Base-by-base conservation (phyloP, 1,140 invertebrate genomes). In the Thaumatotibia leucotreta region DNA sequence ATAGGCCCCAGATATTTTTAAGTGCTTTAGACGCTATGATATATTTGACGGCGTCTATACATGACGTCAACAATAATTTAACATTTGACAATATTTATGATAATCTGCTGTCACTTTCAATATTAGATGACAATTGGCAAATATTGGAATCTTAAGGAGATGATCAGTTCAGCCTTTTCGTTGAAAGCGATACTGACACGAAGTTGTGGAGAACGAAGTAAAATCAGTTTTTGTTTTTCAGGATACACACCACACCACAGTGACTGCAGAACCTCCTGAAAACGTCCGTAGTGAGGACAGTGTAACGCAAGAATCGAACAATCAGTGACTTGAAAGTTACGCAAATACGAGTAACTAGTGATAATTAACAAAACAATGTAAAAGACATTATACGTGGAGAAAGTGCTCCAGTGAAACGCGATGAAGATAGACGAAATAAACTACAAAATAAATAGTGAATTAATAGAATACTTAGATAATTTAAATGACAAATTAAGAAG, bases 401-500 rank as follows among this genome's bases (percentile, higher is more conserved):
- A 22, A 54, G 27, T 65, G 39, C 27, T 23, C 24, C 32, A 45
- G 31, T 24, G 39, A n/a, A 39, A 39, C 35, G 35, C 4, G 14
- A 1, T 39, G n/a, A 39, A 10, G 1, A 39, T 39, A n/a, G 6
- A 39, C 4, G 14, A 4, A 39, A 39, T 14, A 39, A 39, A 17
- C n/a, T 17, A 39, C 35, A 14, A 39, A 39, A 0, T 33, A n/a
- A n/a, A 45, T 72, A 76, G 65, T 75, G 81, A 82, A 80, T 80
- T 82, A 75, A 74, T 66, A 82, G 76, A 71, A n/a, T n/a, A n/a
- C n/a, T 20, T 69, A 64, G 49, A 32, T 20, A n/a, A 3, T 14
- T 61, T 61, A 35, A 29, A 39, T 24, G 11, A 14, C 35, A 39
- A 39, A 39, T 39, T 39, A 39, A 39, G 35, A 39, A 39, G 35